phyloP scores from a whole-genome alignment of 2,113 vertebrate genomes.

The Cryptomyrus ogoouensis region DNA sequence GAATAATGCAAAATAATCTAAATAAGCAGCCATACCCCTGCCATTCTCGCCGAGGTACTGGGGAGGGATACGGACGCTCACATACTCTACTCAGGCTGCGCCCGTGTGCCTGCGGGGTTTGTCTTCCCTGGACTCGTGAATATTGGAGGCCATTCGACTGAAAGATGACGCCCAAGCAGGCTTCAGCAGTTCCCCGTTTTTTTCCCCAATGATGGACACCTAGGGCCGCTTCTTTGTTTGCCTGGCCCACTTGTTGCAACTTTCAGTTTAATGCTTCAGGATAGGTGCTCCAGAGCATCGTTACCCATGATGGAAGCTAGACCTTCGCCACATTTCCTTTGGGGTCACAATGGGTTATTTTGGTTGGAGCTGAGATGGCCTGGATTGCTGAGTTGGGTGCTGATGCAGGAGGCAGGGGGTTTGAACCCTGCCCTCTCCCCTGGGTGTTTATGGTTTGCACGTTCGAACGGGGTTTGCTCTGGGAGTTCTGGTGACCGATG shows the following conservation, averaged over 20 bases:
- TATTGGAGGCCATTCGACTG: background rate
- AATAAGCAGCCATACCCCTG: background rate
- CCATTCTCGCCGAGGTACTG: background rate
- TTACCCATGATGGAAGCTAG: background rate
- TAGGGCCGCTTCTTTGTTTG: background rate
- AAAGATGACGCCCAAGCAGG: background rate
- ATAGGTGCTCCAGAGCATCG: background rate
- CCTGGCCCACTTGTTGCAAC: background rate
- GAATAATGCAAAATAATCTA: background rate
- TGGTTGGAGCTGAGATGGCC: background rate
- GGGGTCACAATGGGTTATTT: background rate
- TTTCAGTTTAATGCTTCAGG: background rate
- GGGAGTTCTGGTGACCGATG: background rate
- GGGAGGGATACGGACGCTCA: background rate
- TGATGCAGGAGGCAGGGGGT: background rate
- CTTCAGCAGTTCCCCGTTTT: background rate
- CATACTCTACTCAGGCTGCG: background rate
- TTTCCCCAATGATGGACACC: background rate
- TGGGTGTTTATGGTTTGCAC: background rate
- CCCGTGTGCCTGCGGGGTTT: background rate
- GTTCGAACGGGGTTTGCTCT: background rate
- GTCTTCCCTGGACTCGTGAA: background rate
- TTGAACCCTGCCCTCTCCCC: background rate
- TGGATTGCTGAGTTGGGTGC: background rate
- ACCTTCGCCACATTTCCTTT: background rate